Conservation (phyloP, 2,888 invertebrate genomes). For the Coenonympha glycerion region DNA sequence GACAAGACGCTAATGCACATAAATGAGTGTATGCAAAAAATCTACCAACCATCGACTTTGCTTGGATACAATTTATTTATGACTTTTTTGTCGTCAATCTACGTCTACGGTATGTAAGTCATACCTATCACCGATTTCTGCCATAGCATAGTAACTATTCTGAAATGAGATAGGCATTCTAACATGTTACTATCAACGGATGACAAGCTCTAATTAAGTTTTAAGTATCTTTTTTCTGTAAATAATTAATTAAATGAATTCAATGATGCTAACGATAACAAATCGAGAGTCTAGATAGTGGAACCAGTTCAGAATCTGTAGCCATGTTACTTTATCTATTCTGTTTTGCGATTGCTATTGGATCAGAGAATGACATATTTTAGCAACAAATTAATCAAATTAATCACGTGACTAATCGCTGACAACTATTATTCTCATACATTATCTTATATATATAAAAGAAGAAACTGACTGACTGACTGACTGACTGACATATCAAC, state of each 20-base stretch:
- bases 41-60: constrained; percentile 6
- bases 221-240: not conserved
- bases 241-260: not conserved
- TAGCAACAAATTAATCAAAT: too few species aligned
- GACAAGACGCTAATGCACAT: constrained; percentile 61
- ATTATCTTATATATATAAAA: too few species aligned
- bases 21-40: constrained; percentile 33
- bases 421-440: too few species aligned
- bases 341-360: not conserved
- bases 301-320: not conserved
- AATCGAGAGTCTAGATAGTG: not conserved
- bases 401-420: too few species aligned
- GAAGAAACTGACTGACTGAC: too few species aligned
- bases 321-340: too few species aligned
- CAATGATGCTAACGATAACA: not conserved
- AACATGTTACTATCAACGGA: constrained; percentile 1
- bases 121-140: not conserved
- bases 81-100: constrained; percentile 9
- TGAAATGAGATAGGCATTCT: constrained; percentile 1
- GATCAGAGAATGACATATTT: too few species aligned
- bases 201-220: constrained; percentile 1
- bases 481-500: too few species aligned
- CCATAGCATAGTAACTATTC: not conserved
- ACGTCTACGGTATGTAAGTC: not conserved
- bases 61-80: constrained; percentile 4